These are phyloP conservation scores for Stegostoma tigrinum DNA, from an alignment of 2,113 vertebrate species.

Conservation along the genomic window DNA sequence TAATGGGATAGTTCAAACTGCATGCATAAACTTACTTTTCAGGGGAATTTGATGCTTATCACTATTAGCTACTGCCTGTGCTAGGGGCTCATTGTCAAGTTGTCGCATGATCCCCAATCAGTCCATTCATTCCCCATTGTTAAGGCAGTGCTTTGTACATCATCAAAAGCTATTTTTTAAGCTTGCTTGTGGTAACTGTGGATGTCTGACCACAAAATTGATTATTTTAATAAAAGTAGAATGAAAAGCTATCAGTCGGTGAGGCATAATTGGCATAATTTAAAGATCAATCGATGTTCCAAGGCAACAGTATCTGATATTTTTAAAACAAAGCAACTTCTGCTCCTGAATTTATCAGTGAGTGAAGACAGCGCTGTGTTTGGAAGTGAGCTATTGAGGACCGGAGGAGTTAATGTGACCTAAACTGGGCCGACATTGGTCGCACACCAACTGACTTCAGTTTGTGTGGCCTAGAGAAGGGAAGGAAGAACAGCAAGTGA, in stretches of 20 bases:
- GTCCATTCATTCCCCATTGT: not conserved
- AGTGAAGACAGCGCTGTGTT: not conserved
- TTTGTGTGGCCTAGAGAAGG: not conserved
- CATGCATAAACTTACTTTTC: conserved; percentile 4
- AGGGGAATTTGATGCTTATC: not conserved
- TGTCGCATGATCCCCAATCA: not conserved
- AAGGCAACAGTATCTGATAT: not conserved
- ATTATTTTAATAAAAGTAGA: not conserved
- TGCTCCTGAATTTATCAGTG: not conserved
- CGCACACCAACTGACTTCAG: not conserved
- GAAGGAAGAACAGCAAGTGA: not conserved
- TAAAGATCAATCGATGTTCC: not conserved
- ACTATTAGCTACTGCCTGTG: not conserved
- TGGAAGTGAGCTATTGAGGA: not conserved
- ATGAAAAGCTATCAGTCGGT: not conserved
- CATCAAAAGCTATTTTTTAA: not conserved
- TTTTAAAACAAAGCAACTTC: not conserved
- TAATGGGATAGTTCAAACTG: not conserved
- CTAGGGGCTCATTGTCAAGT: not conserved
- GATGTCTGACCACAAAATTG: not conserved
- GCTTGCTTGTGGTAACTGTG: not conserved
- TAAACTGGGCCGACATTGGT: not conserved
- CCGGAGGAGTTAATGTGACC: not conserved
- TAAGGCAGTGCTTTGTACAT: not conserved
- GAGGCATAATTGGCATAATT: not conserved